Base-by-base conservation (phyloP, 2,888 invertebrate species). In the Drosophila fungiperda region DNA sequence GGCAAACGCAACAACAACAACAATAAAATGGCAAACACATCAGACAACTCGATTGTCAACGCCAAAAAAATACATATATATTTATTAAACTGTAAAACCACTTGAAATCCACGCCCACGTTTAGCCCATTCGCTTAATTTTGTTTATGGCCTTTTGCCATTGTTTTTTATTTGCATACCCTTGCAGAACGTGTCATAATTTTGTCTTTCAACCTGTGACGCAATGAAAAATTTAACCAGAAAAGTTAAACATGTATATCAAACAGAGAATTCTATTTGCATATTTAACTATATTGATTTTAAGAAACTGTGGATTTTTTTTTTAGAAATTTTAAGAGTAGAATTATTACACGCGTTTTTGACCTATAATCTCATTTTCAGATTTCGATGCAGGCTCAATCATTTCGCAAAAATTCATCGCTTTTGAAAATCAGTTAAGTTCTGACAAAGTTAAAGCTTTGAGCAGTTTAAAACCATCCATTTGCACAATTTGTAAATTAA, bases 41-140 rank as follows among this genome's bases (percentile, higher is more conserved):
- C 15, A 45, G 12, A 26, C 45, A 70, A 55, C 40, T 60, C 38
- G 9, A 61, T 62, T 68, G 48, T 71, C 63, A 69, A 69, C 54
- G n/a, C 12, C 23, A 33, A 52, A 32, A 26, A 36, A 32, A n/a
- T 15, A 15, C 35, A 17, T 7, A 17, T 4, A 35, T 35, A 4
- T 5, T 5, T 11, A 7, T 7, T 15, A 23, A 45, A 23, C 15
- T 23, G 15, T 45, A n/a, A 57, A 38, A n/a, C 20, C 42, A 45
- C 32, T 69, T 63, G 58, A 49, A 52, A 53, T 12, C 59, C 60
- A 36, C 62, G 52, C 70, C 49, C 36, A 52, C 48, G 48, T 45
- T 55, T 53, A n/a, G 33, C 23, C 23, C 4, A 26, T 11, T 12
- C 26, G 29, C 11, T 29, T 29, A n/a, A 40, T 35, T 66, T 55